Base-by-base conservation (phyloP, 2,888 invertebrate species). In the Apotomis capreana region DNA sequence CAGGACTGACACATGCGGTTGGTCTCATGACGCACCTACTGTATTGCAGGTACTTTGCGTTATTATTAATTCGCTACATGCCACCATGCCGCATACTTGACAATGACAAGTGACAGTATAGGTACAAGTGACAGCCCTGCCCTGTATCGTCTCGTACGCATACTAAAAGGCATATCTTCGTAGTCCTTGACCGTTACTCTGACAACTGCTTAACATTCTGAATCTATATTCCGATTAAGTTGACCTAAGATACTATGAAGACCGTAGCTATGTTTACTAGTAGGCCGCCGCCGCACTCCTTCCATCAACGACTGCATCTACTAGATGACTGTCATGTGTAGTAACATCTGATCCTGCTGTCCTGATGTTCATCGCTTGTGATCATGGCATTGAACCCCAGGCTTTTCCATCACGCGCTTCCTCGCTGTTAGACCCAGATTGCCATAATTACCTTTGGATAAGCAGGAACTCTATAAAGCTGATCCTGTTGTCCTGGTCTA, bases 381-480 rank as follows among this genome's bases (percentile, higher is more conserved):
- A 26, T 26, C 26, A 26, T 26, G 26, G 26, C 26, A 26, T 26
- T 26, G 26, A 26, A 26, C 26, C 40, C 40, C 40, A 6, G 0
- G 40, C 3, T 6, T 6, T 6, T 40, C 5, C 40, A 5, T 6
- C 5, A 40, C 40, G 40, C 40, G 40, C 40, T 40, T 40, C 40
- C 5, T 40, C 40, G 5, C 40, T 40, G 40, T 40, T 40, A 6
- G 40, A 40, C 40, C 6, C 40, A 6, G 40, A 6, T 26, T 26
- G 1, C 26, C 26, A 26, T 57, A 69, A 55, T 76, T 78, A 92
- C 94, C 95, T 95, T 84, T 96, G 97, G 80, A 97, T 96, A 63
- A 96, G 89, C 76, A 97, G 89, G 82, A 97, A 97, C 90, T 99
- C 99, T 83, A 98, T 95, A 89, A 99, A 98, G 80, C 97, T 98